phyloP scores from a whole-genome alignment of 1,140 invertebrate species.

The Cydia pomonella region DNA sequence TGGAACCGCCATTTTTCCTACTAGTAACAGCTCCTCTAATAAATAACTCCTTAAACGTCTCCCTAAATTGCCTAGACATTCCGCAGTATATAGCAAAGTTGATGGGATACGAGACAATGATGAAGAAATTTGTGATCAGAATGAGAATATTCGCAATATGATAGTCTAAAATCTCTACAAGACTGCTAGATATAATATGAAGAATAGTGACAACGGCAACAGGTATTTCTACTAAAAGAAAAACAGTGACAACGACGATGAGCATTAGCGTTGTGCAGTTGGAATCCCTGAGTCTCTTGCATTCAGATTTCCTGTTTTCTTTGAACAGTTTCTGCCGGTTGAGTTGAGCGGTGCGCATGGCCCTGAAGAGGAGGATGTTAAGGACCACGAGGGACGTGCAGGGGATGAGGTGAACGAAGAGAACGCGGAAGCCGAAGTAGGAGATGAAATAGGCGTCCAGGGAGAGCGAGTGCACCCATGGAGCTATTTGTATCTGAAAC shows the following conservation, averaged over 20 bases:
- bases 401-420: constrained; percentile 95
- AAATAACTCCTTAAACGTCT: constrained; percentile 96
- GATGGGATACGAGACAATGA: constrained; percentile 94
- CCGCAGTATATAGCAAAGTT: constrained; percentile 98
- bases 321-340: constrained; percentile 90
- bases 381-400: constrained; percentile 94
- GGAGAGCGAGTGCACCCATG: constrained; percentile 86
- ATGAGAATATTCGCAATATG: constrained; percentile 91
- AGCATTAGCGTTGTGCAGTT: constrained; percentile 97
- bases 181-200: constrained; percentile 89
- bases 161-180: constrained; percentile 89
- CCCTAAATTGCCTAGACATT: constrained; percentile 95
- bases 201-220: constrained; percentile 92
- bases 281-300: constrained; percentile 90
- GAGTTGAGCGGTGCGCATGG: constrained; percentile 90
- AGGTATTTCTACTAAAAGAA: constrained; percentile 94
- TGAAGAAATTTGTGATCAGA: constrained; percentile 94
- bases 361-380: constrained; percentile 92
- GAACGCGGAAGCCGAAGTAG: constrained; percentile 92
- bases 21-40: constrained; percentile 82
- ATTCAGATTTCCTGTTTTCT: constrained; percentile 92
- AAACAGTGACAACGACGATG: constrained; percentile 96
- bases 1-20: constrained; percentile 85
- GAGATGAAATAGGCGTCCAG: constrained; percentile 88
- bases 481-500: constrained; percentile 77